Percentiles rank a stretch among this genome's conserved stretches.
Conservation (phyloP, 2,888 invertebrate species). For the Netelia melanura region DNA sequence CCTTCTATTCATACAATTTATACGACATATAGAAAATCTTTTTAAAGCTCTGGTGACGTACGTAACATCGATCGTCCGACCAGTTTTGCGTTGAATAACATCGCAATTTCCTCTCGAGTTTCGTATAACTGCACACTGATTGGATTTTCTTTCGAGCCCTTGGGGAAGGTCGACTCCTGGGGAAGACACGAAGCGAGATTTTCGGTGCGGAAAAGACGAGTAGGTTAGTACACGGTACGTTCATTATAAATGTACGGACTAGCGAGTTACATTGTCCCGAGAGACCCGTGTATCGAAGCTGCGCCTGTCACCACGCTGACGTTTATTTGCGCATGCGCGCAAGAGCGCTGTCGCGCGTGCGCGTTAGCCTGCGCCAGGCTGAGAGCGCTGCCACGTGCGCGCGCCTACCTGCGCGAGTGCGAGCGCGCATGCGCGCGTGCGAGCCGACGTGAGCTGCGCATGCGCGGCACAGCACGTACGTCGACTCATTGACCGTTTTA, state of each 20-base stretch:
- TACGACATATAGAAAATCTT: neutral
- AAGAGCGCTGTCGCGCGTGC: neutral
- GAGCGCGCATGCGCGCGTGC: neutral
- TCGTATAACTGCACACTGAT: slow-evolving; percentile 22
- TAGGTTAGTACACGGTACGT: neutral
- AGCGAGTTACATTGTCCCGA: too few species aligned
- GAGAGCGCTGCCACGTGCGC: neutral
- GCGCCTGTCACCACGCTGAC: too few species aligned
- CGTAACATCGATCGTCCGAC: neutral
- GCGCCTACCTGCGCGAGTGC: neutral
- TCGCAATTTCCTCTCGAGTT: slow-evolving; percentile 30
- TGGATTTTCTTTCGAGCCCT: slow-evolving; percentile 23
- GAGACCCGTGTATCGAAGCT: too few species aligned
- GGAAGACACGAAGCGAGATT: neutral
- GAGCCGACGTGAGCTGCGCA: neutral
- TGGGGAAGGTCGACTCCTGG: neutral
- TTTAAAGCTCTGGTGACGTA: neutral
- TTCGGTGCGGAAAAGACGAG: slow-evolving; percentile 7
- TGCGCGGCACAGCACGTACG: neutral
- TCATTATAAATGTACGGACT: neutral
- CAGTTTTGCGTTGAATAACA: neutral
- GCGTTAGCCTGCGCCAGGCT: neutral
- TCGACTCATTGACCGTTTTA: slow-evolving; percentile 36
- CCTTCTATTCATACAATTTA: neutral
- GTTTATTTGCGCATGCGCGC: neutral